phyloP scores from a whole-genome alignment of 2,888 invertebrate species.

The Acanthococcus lagerstroemiae region DNA sequence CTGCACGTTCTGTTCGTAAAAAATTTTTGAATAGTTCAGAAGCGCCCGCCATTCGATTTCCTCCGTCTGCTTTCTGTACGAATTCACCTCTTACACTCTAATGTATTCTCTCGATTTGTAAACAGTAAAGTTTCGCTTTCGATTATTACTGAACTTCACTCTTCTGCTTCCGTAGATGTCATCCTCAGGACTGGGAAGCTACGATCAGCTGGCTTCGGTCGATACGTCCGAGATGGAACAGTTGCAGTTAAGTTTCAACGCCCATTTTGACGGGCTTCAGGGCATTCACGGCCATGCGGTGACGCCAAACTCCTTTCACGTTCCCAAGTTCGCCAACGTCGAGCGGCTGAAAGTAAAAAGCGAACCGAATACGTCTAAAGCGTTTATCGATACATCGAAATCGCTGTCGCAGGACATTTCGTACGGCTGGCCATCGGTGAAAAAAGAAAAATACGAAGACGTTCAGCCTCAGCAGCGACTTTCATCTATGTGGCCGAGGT shows the following conservation, averaged over 20 bases:
- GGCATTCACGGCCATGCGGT: background rate
- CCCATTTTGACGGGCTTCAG: conserved; percentile 14
- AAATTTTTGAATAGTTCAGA: background rate
- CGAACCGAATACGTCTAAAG: background rate
- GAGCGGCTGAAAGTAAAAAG: background rate
- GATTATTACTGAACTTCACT: background rate
- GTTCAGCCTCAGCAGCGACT: background rate
- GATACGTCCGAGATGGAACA: conserved; percentile 20
- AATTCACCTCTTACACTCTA: too few species aligned
- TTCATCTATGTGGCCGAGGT: conserved; percentile 12
- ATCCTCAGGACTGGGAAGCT: conserved; percentile 9
- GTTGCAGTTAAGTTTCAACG: conserved; percentile 18
- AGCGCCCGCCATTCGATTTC: background rate
- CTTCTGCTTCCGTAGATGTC: conserved; percentile 10
- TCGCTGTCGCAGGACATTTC: background rate
- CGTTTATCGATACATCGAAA: background rate
- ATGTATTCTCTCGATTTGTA: too few species aligned
- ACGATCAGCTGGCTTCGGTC: conserved; percentile 11
- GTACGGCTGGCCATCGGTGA: background rate
- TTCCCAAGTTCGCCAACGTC: background rate
- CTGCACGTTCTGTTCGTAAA: background rate
- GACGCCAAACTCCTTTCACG: background rate
- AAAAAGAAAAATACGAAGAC: background rate
- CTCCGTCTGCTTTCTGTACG: too few species aligned
- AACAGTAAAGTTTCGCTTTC: too few species aligned